phyloP scores from a whole-genome alignment of 2,797 vertebrate genomes.

The Acanthornis magna region DNA sequence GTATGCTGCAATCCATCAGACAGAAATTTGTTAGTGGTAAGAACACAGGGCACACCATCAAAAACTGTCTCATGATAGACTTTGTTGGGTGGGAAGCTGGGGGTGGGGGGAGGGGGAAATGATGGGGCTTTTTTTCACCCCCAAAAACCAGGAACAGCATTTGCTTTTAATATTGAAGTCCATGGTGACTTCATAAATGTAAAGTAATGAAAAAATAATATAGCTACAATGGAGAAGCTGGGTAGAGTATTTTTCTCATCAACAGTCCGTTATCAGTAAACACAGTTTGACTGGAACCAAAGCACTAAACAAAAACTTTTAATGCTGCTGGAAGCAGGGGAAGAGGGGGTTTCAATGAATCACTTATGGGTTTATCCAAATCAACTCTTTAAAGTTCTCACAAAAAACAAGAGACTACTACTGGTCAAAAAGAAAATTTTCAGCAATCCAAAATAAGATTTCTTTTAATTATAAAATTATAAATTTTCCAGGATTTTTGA shows the following conservation, averaged over 20 bases:
- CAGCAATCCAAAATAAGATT: background rate
- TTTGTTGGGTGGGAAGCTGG: background rate
- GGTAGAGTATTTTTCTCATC: background rate
- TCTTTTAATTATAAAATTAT: background rate
- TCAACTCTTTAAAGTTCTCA: background rate
- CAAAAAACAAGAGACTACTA: background rate
- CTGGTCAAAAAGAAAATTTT: background rate
- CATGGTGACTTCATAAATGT: background rate
- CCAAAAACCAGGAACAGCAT: background rate
- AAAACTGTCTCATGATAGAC: background rate
- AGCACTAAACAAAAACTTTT: background rate
- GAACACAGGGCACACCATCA: background rate
- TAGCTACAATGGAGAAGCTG: background rate
- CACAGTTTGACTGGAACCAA: background rate
- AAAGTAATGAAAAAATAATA: background rate
- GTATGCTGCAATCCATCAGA: background rate
- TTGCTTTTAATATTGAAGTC: background rate
- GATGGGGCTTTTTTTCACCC: rapidly evolving
- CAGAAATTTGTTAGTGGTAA: background rate
- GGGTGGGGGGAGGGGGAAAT: rapidly evolving
- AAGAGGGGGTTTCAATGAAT: background rate
- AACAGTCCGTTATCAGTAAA: background rate
- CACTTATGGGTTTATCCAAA: background rate
- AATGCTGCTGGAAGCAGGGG: background rate
- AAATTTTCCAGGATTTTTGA: background rate